A percentile compares a stretch with the other conserved stretches of the same genome.
Evolutionary conservation across 2,888 invertebrate genomes (phyloP).

Genomic region (Nineta flava): DNA sequence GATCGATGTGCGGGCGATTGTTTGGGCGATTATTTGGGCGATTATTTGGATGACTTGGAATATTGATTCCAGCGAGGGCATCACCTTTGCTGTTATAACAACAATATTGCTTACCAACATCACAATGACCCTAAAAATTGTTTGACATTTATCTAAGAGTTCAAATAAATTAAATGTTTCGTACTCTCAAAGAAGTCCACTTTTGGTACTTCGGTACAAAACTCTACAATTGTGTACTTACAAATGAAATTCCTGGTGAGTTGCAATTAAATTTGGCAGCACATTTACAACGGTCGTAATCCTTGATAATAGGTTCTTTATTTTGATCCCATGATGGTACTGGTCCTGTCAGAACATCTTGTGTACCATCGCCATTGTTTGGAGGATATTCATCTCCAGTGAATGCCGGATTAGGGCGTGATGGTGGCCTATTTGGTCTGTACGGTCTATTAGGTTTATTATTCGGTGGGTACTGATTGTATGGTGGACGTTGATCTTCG

Average conservation of each 20-base stretch:
- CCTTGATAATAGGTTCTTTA: conserved; percentile 22
- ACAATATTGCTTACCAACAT: conserved; percentile 44
- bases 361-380: conserved; percentile 11
- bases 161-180: no score
- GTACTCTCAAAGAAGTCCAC: no score
- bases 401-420: conserved; percentile 7
- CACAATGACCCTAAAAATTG: conserved; percentile 39
- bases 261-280: conserved; percentile 37
- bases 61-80: conserved; percentile 18
- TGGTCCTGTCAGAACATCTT: conserved; percentile 24
- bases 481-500: not conserved
- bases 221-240: no score
- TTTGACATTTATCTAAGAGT: no score
- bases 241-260: conserved; percentile 34
- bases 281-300: conserved; percentile 32
- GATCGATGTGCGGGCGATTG: no score
- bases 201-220: no score
- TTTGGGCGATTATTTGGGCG: not conserved
- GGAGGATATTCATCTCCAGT: conserved; percentile 11
- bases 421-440: conserved; percentile 11
- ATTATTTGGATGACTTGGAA: conserved; percentile 15
- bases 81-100: conserved; percentile 32
- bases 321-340: conserved; percentile 25
- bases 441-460: conserved; percentile 6
- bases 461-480: conserved; percentile 1